Percentiles rank a stretch among this genome's conserved stretches.
Conservation (phyloP, 2,888 invertebrate genomes). For the Synanthedon formicaeformis region DNA sequence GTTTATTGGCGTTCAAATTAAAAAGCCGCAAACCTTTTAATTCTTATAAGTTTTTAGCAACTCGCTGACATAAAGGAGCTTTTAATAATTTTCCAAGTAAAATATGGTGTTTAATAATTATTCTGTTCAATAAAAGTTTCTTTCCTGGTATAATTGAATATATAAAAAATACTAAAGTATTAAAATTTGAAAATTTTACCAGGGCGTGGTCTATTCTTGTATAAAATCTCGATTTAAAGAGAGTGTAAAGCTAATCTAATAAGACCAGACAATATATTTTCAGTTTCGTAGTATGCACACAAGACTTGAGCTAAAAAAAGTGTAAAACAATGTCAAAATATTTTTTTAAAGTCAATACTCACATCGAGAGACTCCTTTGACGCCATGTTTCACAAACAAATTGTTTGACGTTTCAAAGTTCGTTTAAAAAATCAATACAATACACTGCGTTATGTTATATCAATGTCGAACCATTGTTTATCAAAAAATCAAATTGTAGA, state of each 20-base stretch:
- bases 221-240: conserved; percentile 7
- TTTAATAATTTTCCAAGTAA: no score
- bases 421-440: conserved; percentile 34
- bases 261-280: conserved; percentile 1
- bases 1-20: no score
- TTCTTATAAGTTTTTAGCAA: no score
- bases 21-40: no score
- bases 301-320: conserved; percentile 2
- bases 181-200: conserved; percentile 5
- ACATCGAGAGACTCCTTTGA: conserved; percentile 67
- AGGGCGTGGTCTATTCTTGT: conserved; percentile 18
- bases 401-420: conserved; percentile 38
- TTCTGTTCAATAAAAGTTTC: no score
- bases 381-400: conserved; percentile 68
- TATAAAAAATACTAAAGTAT: not conserved
- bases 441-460: not conserved
- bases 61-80: no score
- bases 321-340: conserved; percentile 10
- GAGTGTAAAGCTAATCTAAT: conserved; percentile 2
- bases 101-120: no score
- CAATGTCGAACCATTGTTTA: not conserved
- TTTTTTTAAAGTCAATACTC: conserved; percentile 37
- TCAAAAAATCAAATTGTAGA: no score
- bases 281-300: conserved; percentile 2
- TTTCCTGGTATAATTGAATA: no score